Evolutionary conservation across 92 coral and sea anemone species (phyloP).

Genomic region (Siderastrea siderea): DNA sequence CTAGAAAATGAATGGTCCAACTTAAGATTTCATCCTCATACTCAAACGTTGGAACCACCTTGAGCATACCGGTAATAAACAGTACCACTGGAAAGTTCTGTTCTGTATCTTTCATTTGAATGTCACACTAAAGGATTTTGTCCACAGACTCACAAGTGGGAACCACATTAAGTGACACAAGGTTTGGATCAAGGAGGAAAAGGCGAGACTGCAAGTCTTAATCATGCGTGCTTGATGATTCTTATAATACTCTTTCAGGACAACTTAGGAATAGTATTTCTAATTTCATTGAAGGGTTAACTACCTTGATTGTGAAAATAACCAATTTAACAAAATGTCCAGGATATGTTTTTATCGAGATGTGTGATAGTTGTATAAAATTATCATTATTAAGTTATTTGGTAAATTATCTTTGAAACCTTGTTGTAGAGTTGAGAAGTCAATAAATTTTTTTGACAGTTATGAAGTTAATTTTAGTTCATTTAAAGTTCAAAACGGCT

Average conservation of each 20-base stretch:
- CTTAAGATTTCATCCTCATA: too few relatives aligned
- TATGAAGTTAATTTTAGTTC: not conserved
- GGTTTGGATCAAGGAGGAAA: not conserved
- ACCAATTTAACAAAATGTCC: constrained; percentile 26
- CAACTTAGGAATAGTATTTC: constrained; percentile 17
- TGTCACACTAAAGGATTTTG: too few relatives aligned
- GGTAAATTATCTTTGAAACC: constrained; percentile 50
- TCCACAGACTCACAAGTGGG: too few relatives aligned
- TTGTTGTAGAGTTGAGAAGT: constrained; percentile 55
- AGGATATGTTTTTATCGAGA: constrained; percentile 48
- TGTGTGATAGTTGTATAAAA: constrained; percentile 56
- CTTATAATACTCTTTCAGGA: not conserved
- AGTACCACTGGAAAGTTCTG: too few relatives aligned
- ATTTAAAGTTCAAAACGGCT: not conserved
- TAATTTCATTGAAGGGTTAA: not conserved
- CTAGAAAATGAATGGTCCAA: too few relatives aligned
- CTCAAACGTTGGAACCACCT: too few relatives aligned
- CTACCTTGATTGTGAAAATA: constrained; percentile 1
- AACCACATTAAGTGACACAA: not conserved
- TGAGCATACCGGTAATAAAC: too few relatives aligned
- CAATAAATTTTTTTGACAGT: constrained; percentile 45
- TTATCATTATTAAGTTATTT: constrained; percentile 50
- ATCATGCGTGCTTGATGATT: not conserved
- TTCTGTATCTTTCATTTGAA: too few relatives aligned
- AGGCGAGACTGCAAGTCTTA: not conserved